Percentiles rank a stretch among this genome's conserved stretches.
Evolutionary conservation across 2,113 vertebrate genomes (phyloP).

Genomic region (Macrotis lagotis): DNA sequence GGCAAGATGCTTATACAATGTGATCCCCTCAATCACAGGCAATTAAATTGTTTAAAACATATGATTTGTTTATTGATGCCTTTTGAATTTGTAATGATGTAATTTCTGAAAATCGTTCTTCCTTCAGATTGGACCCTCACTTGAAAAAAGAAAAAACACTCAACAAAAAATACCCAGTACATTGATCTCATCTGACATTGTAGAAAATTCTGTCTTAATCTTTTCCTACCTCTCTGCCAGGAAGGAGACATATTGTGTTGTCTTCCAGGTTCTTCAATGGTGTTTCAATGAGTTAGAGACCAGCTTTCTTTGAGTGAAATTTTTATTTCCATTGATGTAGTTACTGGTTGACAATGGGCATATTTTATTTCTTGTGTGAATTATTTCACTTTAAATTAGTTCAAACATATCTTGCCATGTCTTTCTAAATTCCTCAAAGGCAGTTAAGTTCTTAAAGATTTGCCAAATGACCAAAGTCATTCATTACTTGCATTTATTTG

Average conservation of each 20-base stretch:
- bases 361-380: background rate
- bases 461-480: background rate
- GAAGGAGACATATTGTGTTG: background rate
- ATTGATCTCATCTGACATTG: background rate
- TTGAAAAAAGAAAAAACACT: background rate
- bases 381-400: background rate
- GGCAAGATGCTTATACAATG: background rate
- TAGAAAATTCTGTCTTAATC: background rate
- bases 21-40: background rate
- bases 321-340: background rate
- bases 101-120: background rate
- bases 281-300: background rate
- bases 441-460: background rate
- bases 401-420: background rate
- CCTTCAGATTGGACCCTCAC: background rate
- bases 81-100: background rate
- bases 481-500: background rate
- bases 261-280: background rate
- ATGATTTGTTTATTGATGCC: background rate
- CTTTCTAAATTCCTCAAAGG: background rate
- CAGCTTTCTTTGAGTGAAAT: background rate
- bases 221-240: background rate
- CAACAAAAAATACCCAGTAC: background rate
- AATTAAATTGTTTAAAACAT: background rate
- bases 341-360: background rate